Conservation (phyloP, 2,797 vertebrate species). For the Aulostomus chinensis region DNA sequence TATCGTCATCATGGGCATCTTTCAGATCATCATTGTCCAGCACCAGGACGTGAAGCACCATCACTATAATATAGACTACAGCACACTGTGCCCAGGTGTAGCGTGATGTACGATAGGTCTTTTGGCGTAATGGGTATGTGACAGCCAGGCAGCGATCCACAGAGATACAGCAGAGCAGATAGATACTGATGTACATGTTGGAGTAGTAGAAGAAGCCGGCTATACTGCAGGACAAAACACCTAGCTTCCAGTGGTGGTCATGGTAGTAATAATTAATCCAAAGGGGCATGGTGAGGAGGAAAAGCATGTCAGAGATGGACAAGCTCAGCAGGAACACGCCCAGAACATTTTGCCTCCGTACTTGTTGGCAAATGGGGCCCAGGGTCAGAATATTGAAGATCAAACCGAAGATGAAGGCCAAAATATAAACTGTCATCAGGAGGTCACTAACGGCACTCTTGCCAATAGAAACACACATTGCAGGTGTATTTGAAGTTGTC, state of each 20-base stretch:
- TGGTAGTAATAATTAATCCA: constrained; percentile 81
- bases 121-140: constrained; percentile 71
- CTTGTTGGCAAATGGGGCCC: constrained; percentile 76
- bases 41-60: constrained; percentile 60
- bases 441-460: constrained; percentile 50
- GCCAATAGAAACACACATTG: constrained; percentile 51
- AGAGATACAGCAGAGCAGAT: constrained; percentile 84
- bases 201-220: constrained; percentile 84
- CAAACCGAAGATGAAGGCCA: constrained; percentile 76
- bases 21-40: constrained; percentile 55
- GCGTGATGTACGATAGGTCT: constrained; percentile 51
- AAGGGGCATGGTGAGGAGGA: constrained; percentile 80
- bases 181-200: constrained; percentile 85
- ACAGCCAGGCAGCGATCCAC: constrained; percentile 82
- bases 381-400: constrained; percentile 77
- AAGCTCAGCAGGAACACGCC: constrained; percentile 81
- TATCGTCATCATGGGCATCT: constrained; percentile 43
- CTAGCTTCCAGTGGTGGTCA: constrained; percentile 74
- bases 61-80: constrained; percentile 50
- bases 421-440: constrained; percentile 77
- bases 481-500: background rate
- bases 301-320: constrained; percentile 80
- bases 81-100: constrained; percentile 71
- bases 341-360: constrained; percentile 72
- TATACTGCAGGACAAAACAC: constrained; percentile 56